phyloP scores from a whole-genome alignment of 2,113 vertebrate genomes.

The Hydrolagus affinis region DNA sequence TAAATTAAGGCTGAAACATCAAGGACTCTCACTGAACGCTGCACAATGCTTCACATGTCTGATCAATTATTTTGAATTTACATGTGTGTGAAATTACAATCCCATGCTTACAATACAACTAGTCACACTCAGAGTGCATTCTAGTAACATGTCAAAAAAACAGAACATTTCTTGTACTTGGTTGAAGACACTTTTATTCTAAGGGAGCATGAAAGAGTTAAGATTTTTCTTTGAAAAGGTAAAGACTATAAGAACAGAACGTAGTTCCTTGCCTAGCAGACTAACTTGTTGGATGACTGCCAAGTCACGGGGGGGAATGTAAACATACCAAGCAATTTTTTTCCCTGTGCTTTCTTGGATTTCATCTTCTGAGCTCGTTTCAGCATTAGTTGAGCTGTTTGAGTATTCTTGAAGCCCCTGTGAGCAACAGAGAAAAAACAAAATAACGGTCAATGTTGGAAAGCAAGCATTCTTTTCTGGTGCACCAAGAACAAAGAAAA shows the following conservation, averaged over 20 bases:
- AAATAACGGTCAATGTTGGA: neutral
- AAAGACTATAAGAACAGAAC: neutral
- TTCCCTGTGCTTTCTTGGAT: conserved; percentile 55
- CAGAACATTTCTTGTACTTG: neutral
- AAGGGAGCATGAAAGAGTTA: neutral
- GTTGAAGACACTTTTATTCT: neutral
- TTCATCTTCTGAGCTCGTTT: conserved; percentile 86
- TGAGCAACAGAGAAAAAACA: conserved; percentile 35
- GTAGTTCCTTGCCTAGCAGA: neutral
- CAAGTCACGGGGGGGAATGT: conserved; percentile 11
- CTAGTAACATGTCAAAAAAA: neutral
- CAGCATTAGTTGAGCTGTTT: conserved; percentile 78
- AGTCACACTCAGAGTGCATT: neutral
- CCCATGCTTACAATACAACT: no score
- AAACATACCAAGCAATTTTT: conserved; percentile 60
- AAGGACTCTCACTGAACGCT: neutral
- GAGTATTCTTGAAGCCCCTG: conserved; percentile 79
- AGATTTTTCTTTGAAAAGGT: neutral
- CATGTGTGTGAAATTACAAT: neutral
- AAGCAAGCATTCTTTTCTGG: neutral
- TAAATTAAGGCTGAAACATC: neutral
- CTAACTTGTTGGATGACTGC: neutral
- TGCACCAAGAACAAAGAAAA: neutral
- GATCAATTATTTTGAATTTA: neutral
- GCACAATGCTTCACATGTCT: neutral